Evolutionary conservation across 2,888 invertebrate genomes (phyloP), one percentile per base, ranked within the genome.

Genomic region (Nephrocerus scutellatus): DNA sequence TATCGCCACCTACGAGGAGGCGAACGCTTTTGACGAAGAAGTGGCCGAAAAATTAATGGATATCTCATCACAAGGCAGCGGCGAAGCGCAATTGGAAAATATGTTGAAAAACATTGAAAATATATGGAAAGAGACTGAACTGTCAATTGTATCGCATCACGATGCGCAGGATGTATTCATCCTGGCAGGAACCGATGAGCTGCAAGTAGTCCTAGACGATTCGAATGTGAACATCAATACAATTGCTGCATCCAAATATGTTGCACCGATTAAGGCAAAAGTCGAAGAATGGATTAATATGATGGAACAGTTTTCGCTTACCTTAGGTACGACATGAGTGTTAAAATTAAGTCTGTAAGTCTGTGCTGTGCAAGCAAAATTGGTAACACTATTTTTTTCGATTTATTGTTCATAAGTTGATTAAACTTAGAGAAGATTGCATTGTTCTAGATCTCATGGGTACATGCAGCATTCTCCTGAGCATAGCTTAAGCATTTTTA

Each of bases 181-280:
- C 21, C 68, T 92, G 36, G 91, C 89, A 3, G 82, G 84, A 0
- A 72, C 86, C 2, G 92, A 92, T 53, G 91, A 92, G 51, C 72
- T 92, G 19, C 89, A 88, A 63, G 73, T 79, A 1, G 73, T 81
- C 3, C 64, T 89, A 4, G 92, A 92, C 57, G 92, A 92, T 60
- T 84, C 85, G 54, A 84, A 82, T 62, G 89, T 92, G 36, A 84
- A 84, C 57, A 75, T 92, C 24, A 80, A 82, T 51, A 92, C 91
- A 0, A 89, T 93, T 31, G 78, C 84, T 1, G 88, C 88, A 54
- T 91, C 91, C 0, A 74, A 86, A 31, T 83, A 84, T 65, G 86
- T 89, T 10, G 88, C 83, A 0, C 89, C 89, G 0, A 89, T 93
- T 41, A 85, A 82, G 57, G 62, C 76, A 14, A 71, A 83, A 35